phyloP scores from a whole-genome alignment of 2,797 vertebrate genomes.

The Pangasius mekongensis region DNA sequence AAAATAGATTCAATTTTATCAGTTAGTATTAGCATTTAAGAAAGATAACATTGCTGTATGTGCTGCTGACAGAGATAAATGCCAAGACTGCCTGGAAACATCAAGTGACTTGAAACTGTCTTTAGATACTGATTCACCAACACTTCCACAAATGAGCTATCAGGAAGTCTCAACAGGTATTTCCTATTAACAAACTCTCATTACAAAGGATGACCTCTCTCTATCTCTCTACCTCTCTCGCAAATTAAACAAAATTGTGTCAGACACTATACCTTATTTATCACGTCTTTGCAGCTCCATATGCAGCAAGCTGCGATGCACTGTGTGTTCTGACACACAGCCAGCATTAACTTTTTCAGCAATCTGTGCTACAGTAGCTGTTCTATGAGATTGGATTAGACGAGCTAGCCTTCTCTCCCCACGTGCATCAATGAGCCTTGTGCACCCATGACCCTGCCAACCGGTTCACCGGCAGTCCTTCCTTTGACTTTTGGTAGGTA shows the following conservation, averaged over 20 bases:
- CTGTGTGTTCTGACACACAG: no score
- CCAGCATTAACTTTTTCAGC: no score
- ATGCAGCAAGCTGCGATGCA: no score
- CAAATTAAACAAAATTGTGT: not conserved
- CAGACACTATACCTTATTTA: not conserved
- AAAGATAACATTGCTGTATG: not conserved
- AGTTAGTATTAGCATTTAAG: not conserved
- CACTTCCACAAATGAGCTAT: not conserved
- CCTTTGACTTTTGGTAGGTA: no score
- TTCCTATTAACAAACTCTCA: not conserved
- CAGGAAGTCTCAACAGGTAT: not conserved
- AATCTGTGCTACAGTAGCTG: no score
- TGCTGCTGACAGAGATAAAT: slow-evolving; percentile 10
- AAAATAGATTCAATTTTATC: not conserved
- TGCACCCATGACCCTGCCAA: no score
- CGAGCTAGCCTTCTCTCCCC: no score
- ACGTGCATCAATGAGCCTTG: no score
- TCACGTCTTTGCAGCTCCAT: no score
- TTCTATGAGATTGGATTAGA: no score
- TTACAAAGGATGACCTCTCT: not conserved
- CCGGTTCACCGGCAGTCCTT: no score
- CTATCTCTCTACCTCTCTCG: no score
- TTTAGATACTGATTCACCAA: slow-evolving; percentile 4
- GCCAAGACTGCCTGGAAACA: slow-evolving; percentile 29
- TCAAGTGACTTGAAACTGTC: not conserved